Evolutionary conservation across 2,113 vertebrate species (phyloP).

Genomic region (Forbesichthys agassizii): DNA sequence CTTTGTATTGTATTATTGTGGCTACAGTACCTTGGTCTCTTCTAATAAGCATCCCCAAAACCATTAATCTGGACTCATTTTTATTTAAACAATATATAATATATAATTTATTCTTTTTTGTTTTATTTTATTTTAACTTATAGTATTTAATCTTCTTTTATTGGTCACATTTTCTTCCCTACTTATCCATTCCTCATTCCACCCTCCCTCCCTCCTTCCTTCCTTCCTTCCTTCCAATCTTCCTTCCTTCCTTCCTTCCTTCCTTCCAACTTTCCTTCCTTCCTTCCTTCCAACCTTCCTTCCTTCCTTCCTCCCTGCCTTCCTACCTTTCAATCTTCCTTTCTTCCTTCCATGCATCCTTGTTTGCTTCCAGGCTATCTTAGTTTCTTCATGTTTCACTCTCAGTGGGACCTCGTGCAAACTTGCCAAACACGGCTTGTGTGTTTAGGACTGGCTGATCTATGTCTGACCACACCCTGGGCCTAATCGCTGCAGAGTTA

Average conservation of each 20-base stretch:
- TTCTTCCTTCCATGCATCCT: not conserved
- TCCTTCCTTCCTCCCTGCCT: not conserved
- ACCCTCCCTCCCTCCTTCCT: not conserved
- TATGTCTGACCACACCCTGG: slow-evolving; percentile 67
- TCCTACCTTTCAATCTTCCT: not conserved
- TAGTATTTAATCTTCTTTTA: too few relatives aligned
- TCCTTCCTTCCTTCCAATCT: not conserved
- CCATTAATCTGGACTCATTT: not conserved
- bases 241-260: not conserved
- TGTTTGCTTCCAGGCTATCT: not conserved
- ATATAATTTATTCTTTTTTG: too few relatives aligned
- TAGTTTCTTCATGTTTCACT: slow-evolving; percentile 1
- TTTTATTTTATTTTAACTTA: too few relatives aligned
- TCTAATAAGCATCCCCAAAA: too few relatives aligned
- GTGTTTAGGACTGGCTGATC: slow-evolving; percentile 78
- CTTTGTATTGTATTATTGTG: slow-evolving; percentile 6
- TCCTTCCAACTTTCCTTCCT: not conserved
- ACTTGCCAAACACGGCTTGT: slow-evolving; percentile 69
- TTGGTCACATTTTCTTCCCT: not conserved
- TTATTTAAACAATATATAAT: not conserved
- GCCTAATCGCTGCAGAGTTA: slow-evolving; percentile 71
- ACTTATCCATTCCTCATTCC: not conserved
- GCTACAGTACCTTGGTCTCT: not conserved
- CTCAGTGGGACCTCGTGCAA: slow-evolving; percentile 70
- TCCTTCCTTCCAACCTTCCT: not conserved